Evolutionary conservation across 2,797 vertebrate species (phyloP), one percentile per base, ranked within the genome.

Genomic region (Ataeniobius toweri): DNA sequence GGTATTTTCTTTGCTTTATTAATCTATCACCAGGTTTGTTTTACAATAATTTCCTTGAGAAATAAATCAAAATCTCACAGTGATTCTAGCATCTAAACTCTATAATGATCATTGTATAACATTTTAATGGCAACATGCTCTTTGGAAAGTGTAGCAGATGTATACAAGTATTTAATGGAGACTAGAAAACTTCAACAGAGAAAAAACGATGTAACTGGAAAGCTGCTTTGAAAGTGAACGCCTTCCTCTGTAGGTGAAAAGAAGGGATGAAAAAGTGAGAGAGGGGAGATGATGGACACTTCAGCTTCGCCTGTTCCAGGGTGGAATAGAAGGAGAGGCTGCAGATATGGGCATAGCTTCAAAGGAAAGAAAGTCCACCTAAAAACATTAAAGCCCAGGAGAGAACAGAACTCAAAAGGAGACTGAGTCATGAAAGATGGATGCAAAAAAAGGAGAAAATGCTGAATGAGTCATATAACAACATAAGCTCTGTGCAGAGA

Each of bases 391-490:
- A 28, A 55, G 41, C 12, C 6, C 39, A 76, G 20, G 70, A 26
- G 31, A 75, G 82, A 79, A 74, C 41, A 31, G 58, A 69, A 80
- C 79, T 46, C 75, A 77, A 51, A 70, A 82, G 71, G 55, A 56
- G 50, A 76, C 28, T 85, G 79, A 86, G 53, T 85, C 79, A 84
- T 31, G 67, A 73, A 76, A 73, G 24, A 24, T 76, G 12, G 84
- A 73, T 68, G 51, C 20, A 48, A 44, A 69, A n/a, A 3, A 79
- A 78, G 31, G 6, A 26, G 24, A 46, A 46, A 70, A 73, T 61
- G 22, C 22, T 75, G n/a, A 3, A 67, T 28, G 67, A 70, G 36
- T 41, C 65, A 61, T n/a, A 72, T 39, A 13, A 73, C 56, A 59
- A 28, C 28, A 31, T 76, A 1, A 20, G 9, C 24, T 70, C 46